Evolutionary conservation across 2,888 invertebrate genomes (phyloP).

Genomic region (Amiota communis): DNA sequence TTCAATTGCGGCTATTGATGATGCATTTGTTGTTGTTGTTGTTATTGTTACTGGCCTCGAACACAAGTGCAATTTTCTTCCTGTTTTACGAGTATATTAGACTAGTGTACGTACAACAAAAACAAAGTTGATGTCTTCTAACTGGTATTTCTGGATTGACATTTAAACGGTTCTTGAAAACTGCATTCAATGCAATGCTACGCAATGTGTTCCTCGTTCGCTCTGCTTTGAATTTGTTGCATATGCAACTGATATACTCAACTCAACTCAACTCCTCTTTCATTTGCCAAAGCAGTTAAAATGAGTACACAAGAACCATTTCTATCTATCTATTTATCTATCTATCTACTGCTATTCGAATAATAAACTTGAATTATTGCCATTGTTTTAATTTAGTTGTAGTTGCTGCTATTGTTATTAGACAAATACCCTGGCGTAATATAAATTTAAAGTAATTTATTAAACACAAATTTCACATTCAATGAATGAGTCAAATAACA

Average conservation of each 20-base stretch:
- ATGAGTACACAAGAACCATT: too few species aligned
- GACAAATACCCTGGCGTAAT: not conserved
- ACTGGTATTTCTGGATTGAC: constrained; percentile 69
- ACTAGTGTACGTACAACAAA: not conserved
- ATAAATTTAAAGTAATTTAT: too few species aligned
- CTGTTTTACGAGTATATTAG: constrained; percentile 22
- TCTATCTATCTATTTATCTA: too few species aligned
- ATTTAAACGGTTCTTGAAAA: constrained; percentile 66
- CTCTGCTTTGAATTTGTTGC: constrained; percentile 3
- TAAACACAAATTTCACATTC: too few species aligned
- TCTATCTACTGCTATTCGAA: too few species aligned
- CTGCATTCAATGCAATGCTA: constrained; percentile 14
- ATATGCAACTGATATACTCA: too few species aligned
- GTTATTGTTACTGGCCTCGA: constrained; percentile 51
- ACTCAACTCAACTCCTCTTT: too few species aligned
- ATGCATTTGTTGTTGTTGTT: constrained; percentile 53
- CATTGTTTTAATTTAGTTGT: constrained; percentile 20
- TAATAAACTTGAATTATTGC: constrained; percentile 4
- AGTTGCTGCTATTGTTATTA: not conserved
- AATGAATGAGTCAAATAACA: too few species aligned
- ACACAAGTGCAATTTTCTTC: constrained; percentile 55
- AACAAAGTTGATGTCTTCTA: constrained; percentile 46
- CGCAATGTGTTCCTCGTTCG: not conserved
- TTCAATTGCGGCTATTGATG: constrained; percentile 45
- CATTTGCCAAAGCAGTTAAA: too few species aligned